Evolutionary conservation across 2,888 invertebrate genomes (phyloP).

Genomic region (Erpobdella octoculata): DNA sequence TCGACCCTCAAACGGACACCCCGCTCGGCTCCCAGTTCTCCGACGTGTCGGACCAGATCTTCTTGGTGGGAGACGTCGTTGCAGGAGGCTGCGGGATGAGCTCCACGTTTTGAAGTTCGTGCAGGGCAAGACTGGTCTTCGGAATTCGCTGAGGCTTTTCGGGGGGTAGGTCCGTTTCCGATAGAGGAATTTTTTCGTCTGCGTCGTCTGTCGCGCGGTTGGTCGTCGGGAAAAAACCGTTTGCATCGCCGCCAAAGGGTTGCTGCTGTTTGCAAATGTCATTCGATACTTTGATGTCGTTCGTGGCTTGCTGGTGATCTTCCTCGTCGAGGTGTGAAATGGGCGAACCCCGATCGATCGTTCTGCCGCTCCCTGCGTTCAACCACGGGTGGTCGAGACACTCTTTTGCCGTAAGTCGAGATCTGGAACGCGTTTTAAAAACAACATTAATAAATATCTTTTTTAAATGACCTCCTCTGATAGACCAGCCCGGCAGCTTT

Average conservation of each 20-base stretch:
- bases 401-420: conserved; percentile 74
- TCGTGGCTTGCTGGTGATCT: conserved; percentile 28
- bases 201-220: no score
- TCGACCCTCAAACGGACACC: not conserved
- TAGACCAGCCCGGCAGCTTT: no score
- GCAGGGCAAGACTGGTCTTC: not conserved
- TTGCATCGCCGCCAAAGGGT: conserved; percentile 28
- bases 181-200: not conserved
- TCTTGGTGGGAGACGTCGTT: not conserved
- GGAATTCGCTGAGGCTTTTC: not conserved
- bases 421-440: not conserved
- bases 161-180: not conserved
- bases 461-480: not conserved
- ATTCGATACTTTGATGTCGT: conserved; percentile 27
- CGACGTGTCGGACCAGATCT: not conserved
- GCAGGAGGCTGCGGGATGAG: not conserved
- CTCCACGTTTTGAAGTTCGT: not conserved
- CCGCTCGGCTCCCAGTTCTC: conserved; percentile 15
- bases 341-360: not conserved
- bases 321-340: conserved; percentile 32
- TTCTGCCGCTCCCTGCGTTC: no score
- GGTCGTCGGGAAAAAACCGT: no score
- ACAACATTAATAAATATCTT: not conserved
- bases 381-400: conserved; percentile 87
- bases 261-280: conserved; percentile 30